phyloP scores from a whole-genome alignment of 2,113 vertebrate genomes.

The Ictalurus furcatus region DNA sequence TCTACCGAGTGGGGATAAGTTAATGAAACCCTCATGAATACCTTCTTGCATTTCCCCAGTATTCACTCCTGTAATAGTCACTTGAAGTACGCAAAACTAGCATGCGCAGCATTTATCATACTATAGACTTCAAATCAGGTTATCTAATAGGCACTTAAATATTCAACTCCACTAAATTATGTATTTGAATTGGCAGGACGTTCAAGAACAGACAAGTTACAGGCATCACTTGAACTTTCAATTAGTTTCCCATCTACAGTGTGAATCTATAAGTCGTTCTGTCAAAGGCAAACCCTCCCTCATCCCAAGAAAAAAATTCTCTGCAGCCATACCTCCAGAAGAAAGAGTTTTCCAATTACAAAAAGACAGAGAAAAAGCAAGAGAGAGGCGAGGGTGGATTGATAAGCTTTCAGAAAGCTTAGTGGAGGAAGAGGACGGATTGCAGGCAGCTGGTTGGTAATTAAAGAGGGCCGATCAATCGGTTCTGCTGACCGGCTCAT shows the following conservation, averaged over 20 bases:
- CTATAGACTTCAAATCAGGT: neutral
- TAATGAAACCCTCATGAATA: slow-evolving; percentile 32
- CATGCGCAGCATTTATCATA: slow-evolving; percentile 1
- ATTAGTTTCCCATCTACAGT: slow-evolving; percentile 1
- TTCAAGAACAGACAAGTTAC: slow-evolving; percentile 14
- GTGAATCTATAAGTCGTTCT: neutral
- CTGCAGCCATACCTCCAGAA: neutral
- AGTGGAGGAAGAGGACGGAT: slow-evolving; percentile 56
- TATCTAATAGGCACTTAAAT: slow-evolving; percentile 20
- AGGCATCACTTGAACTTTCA: slow-evolving; percentile 23
- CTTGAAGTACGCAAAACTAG: slow-evolving; percentile 2
- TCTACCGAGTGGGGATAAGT: slow-evolving; percentile 10
- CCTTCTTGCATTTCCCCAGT: neutral
- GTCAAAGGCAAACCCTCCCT: neutral
- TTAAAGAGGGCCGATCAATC: slow-evolving; percentile 79
- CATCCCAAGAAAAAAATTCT: neutral
- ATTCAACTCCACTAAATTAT: slow-evolving; percentile 33
- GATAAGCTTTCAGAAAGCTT: slow-evolving; percentile 54
- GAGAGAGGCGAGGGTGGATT: slow-evolving; percentile 45
- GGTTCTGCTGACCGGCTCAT: slow-evolving; percentile 70
- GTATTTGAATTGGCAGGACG: slow-evolving; percentile 7
- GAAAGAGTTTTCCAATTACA: neutral
- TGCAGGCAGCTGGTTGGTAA: slow-evolving; percentile 71
- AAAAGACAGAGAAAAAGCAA: slow-evolving; percentile 1
- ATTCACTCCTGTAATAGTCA: neutral